Evolutionary conservation across 2,888 invertebrate species (phyloP).

Genomic region (Gibbula magus): DNA sequence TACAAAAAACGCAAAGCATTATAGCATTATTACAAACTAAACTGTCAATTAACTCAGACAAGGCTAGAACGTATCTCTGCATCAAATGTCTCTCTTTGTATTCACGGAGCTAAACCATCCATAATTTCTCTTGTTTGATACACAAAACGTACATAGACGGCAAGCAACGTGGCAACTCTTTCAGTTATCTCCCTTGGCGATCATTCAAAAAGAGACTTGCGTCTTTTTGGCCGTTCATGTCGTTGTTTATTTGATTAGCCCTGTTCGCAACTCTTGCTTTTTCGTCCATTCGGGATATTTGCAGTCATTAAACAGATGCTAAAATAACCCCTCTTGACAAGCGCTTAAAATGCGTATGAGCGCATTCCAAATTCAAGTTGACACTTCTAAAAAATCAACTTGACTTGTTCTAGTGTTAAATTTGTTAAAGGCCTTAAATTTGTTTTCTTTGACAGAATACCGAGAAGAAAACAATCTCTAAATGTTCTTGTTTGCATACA

Average conservation of each 20-base stretch:
- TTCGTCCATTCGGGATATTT: conserved; percentile 16
- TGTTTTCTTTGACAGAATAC: too few relatives aligned
- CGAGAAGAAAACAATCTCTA: too few relatives aligned
- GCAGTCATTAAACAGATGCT: conserved; percentile 10
- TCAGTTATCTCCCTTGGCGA: conserved; percentile 16
- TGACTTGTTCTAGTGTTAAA: background rate
- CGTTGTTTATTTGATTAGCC: conserved; percentile 3
- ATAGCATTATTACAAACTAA: too few relatives aligned
- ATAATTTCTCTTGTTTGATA: too few relatives aligned
- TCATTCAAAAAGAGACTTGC: background rate
- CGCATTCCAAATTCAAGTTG: background rate
- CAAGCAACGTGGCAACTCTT: background rate
- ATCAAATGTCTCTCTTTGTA: too few relatives aligned
- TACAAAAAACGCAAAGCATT: too few relatives aligned
- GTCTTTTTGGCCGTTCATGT: background rate
- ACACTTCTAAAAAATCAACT: background rate
- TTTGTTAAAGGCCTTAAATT: background rate
- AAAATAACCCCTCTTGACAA: background rate
- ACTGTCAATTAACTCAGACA: too few relatives aligned
- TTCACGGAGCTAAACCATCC: too few relatives aligned
- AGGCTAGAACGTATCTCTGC: too few relatives aligned
- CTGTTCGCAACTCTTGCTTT: background rate
- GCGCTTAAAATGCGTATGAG: background rate
- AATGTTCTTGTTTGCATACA: too few relatives aligned
- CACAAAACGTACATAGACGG: too few relatives aligned